Conservation (phyloP, 2,113 vertebrate species). For the Corythornis madagascariensis region DNA sequence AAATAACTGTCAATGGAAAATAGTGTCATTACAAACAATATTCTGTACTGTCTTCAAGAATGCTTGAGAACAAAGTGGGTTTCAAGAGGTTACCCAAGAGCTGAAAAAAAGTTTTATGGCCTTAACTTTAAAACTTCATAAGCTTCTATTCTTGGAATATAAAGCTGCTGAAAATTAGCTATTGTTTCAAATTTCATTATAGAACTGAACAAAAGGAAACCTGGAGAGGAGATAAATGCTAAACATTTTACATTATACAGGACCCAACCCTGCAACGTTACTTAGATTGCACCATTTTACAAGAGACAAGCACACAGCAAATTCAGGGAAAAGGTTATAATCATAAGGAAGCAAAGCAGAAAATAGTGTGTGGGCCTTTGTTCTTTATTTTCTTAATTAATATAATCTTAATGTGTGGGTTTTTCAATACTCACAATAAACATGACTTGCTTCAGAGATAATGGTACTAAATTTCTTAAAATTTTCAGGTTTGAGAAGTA, state of each 20-base stretch:
- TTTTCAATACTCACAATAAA: neutral
- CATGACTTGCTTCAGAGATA: neutral
- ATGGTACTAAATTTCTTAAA: neutral
- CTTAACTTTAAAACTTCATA: neutral
- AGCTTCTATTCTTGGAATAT: neutral
- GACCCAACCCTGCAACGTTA: neutral
- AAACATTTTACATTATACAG: neutral
- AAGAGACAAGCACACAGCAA: neutral
- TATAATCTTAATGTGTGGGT: neutral
- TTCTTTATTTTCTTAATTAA: constrained; percentile 8
- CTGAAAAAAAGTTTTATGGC: neutral
- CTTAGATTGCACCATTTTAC: neutral
- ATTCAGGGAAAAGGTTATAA: neutral
- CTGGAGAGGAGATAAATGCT: neutral
- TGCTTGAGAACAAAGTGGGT: neutral
- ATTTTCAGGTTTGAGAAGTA: neutral
- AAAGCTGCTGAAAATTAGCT: neutral
- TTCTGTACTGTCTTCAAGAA: neutral
- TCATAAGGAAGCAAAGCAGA: neutral
- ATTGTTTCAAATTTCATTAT: neutral
- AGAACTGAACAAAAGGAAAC: neutral
- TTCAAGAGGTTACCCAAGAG: neutral
- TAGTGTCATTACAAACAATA: neutral
- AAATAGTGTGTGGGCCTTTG: neutral
- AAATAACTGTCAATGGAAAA: neutral